phyloP scores from a whole-genome alignment of 2,888 invertebrate genomes.

The Phengaris alcon region DNA sequence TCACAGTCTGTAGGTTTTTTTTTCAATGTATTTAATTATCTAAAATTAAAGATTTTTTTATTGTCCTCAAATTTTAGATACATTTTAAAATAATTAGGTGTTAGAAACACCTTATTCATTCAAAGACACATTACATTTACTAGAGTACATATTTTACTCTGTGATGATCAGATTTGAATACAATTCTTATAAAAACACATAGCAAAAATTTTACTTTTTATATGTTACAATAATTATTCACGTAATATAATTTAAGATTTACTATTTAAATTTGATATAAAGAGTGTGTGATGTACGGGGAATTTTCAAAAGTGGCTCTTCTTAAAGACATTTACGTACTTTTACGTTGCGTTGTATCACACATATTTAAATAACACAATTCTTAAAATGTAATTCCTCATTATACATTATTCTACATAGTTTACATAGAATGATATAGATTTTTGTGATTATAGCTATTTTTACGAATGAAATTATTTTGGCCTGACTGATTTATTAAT shows the following conservation, averaged over 20 bases:
- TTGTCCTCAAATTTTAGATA: too few species aligned
- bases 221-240: background rate
- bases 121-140: background rate
- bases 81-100: background rate
- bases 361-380: too few species aligned
- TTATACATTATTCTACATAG: too few species aligned
- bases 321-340: too few species aligned
- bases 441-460: background rate
- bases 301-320: too few species aligned
- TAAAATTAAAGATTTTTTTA: too few species aligned
- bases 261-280: background rate
- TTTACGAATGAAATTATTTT: conserved; percentile 2
- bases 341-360: too few species aligned
- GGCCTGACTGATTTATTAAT: conserved; percentile 4
- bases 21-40: too few species aligned
- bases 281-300: too few species aligned
- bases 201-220: conserved; percentile 3
- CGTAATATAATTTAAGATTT: conserved; percentile 15
- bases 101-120: background rate
- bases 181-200: conserved; percentile 9
- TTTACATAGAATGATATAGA: background rate
- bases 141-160: background rate
- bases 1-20: too few species aligned
- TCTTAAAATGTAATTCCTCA: background rate
- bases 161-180: background rate